Conservation (phyloP, 1,140 invertebrate genomes). For the Aphidius gifuensis region DNA sequence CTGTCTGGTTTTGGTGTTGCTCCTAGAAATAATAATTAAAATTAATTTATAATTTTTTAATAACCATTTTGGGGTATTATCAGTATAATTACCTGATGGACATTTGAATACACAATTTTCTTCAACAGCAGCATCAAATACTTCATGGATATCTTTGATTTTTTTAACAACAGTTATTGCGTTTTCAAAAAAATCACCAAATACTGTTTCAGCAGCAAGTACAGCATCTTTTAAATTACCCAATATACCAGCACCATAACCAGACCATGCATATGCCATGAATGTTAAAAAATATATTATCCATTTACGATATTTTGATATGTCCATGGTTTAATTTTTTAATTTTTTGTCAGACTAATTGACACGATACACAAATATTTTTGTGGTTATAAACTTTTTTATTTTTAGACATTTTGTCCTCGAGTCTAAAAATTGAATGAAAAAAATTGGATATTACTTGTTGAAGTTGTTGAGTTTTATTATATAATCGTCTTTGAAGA, state of each 20-base stretch:
- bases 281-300: conserved; percentile 73
- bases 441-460: no score
- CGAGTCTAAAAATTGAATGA: no score
- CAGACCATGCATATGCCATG: conserved; percentile 73
- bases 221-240: conserved; percentile 73
- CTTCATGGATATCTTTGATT: conserved; percentile 73
- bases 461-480: no score
- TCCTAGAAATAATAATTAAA: conserved; percentile 56
- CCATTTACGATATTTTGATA: conserved; percentile 64
- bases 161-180: conserved; percentile 72
- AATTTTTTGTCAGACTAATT: conserved; percentile 7
- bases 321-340: conserved; percentile 36
- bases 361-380: neutral
- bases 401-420: no score
- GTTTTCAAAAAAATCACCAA: conserved; percentile 73
- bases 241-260: conserved; percentile 72
- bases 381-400: no score
- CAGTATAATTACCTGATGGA: conserved; percentile 60
- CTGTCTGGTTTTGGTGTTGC: conserved; percentile 65
- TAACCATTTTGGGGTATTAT: conserved; percentile 18
- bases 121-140: conserved; percentile 79
- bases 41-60: neutral
- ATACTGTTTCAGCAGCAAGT: conserved; percentile 71
- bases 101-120: conserved; percentile 77
- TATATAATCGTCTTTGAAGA: no score